These are phyloP conservation scores for Thera britannica DNA, from an alignment of 2,888 invertebrate species.

Conservation along the genomic window DNA sequence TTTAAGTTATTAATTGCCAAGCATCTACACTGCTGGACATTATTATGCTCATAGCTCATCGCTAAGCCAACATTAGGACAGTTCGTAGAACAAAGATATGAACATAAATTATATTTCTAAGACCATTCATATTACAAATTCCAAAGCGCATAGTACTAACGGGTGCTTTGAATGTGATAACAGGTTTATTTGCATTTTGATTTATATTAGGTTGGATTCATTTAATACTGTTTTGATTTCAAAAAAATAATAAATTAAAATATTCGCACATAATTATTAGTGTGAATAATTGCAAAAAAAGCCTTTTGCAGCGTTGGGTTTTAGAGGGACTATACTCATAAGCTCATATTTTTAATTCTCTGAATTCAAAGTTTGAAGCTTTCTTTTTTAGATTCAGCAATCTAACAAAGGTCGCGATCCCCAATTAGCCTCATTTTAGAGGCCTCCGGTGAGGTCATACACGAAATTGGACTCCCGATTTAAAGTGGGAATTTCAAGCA, in stretches of 20 bases:
- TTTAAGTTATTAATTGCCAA: neutral
- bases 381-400: neutral
- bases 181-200: constrained; percentile 19
- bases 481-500: constrained; percentile 12
- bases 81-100: constrained; percentile 16
- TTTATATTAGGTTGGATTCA: neutral
- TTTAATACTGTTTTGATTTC: neutral
- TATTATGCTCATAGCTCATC: constrained; percentile 24
- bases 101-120: constrained; percentile 27
- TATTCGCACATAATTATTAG: too few species aligned
- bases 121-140: constrained; percentile 29
- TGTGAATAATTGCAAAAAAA: too few species aligned
- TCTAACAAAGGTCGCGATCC: neutral
- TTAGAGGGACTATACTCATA: too few species aligned
- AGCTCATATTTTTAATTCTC: too few species aligned
- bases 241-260: too few species aligned
- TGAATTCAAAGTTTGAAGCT: neutral
- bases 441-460: neutral
- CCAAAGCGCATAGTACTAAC: constrained; percentile 16
- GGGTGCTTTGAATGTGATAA: constrained; percentile 12
- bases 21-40: neutral
- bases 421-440: constrained; percentile 1
- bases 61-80: constrained; percentile 31
- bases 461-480: constrained; percentile 5
- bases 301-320: too few species aligned